These are phyloP conservation scores for Selene dorsalis DNA, from an alignment of 2,797 vertebrate species.

Conservation along the genomic window DNA sequence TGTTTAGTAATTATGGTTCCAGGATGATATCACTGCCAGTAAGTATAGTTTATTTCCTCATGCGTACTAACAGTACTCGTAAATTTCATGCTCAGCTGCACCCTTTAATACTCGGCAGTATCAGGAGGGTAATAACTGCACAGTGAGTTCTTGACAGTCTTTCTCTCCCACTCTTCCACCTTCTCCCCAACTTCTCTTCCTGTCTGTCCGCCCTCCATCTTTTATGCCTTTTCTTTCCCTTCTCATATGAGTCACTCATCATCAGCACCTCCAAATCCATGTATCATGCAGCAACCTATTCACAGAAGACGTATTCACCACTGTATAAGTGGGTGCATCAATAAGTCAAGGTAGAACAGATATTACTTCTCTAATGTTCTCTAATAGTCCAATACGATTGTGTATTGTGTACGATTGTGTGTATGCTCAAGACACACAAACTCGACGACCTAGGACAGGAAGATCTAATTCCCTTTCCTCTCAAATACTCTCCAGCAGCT, in stretches of 20 bases:
- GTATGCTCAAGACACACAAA: background rate
- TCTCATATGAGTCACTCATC: slow-evolving; percentile 30
- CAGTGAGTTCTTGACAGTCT: slow-evolving; percentile 35
- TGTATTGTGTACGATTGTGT: too few relatives aligned
- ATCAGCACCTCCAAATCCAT: slow-evolving; percentile 19
- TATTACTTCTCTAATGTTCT: slow-evolving; percentile 9
- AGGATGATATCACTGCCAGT: slow-evolving; percentile 22
- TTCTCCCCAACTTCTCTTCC: slow-evolving; percentile 17
- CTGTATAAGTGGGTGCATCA: slow-evolving; percentile 25
- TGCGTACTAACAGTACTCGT: slow-evolving; percentile 53
- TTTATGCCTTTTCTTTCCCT: slow-evolving; percentile 25
- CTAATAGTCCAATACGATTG: background rate
- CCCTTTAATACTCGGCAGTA: slow-evolving; percentile 47
- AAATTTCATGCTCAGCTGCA: slow-evolving; percentile 61
- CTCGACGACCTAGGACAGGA: slow-evolving; percentile 8
- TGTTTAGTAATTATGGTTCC: slow-evolving; percentile 13
- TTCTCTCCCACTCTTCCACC: slow-evolving; percentile 34
- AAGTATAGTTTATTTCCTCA: slow-evolving; percentile 52
- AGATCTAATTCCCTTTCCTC: slow-evolving; percentile 6
- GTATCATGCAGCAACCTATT: slow-evolving; percentile 22
- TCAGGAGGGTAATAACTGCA: slow-evolving; percentile 55
- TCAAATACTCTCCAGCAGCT: slow-evolving; percentile 9
- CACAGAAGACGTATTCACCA: slow-evolving; percentile 16
- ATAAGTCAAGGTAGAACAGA: slow-evolving; percentile 9
- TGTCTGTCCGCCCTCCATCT: slow-evolving; percentile 25